phyloP scores from a whole-genome alignment of 2,113 vertebrate genomes.

The Oncorhynchus mykiss region DNA sequence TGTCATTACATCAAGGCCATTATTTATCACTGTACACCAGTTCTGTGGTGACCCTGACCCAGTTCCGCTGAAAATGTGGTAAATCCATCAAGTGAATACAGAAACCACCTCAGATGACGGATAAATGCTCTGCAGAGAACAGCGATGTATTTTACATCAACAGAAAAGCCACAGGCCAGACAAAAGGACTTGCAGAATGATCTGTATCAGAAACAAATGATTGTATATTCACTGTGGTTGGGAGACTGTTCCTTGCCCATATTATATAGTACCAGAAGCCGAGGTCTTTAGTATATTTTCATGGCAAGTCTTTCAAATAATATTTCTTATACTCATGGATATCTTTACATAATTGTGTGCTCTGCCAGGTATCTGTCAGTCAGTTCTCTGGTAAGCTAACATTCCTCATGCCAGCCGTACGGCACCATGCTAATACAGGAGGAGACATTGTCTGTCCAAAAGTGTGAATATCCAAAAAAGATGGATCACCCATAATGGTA shows the following conservation, averaged over 20 bases:
- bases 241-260: slow-evolving; percentile 19
- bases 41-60: slow-evolving; percentile 34
- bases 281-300: background rate
- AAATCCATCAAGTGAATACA: slow-evolving; percentile 25
- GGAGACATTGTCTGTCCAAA: background rate
- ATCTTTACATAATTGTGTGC: background rate
- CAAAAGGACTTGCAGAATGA: slow-evolving; percentile 50
- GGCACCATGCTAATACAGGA: background rate
- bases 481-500: background rate
- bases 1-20: background rate
- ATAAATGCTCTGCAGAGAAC: slow-evolving; percentile 44
- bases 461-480: background rate
- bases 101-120: slow-evolving; percentile 41
- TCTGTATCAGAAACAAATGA: slow-evolving; percentile 46
- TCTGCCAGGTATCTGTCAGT: background rate
- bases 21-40: slow-evolving; percentile 13
- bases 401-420: background rate
- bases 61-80: slow-evolving; percentile 37
- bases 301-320: background rate
- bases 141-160: slow-evolving; percentile 59
- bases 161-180: slow-evolving; percentile 34
- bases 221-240: slow-evolving; percentile 32
- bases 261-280: background rate
- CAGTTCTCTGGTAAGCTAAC: background rate
- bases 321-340: background rate